These are phyloP conservation scores for Atta colombica DNA, from an alignment of 1,140 invertebrate genomes.

Conservation along the genomic window DNA sequence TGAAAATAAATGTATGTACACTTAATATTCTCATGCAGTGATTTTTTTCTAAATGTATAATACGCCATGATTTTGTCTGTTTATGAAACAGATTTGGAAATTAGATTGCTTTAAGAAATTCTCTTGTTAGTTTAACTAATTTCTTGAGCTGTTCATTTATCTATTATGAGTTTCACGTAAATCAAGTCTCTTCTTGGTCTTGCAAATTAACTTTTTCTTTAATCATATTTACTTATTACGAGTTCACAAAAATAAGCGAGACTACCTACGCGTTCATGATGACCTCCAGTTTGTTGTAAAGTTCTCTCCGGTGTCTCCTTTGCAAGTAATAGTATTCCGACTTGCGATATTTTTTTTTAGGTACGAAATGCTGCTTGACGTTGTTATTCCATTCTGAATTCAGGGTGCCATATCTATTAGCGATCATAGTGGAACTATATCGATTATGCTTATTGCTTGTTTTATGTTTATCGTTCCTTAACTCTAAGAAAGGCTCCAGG, in stretches of 20 bases:
- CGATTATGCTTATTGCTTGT: slow-evolving; percentile 66
- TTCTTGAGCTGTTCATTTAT: neutral
- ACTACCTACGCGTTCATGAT: slow-evolving; percentile 90
- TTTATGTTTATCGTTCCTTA: slow-evolving; percentile 80
- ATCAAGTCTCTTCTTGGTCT: too few relatives aligned
- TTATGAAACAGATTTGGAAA: neutral
- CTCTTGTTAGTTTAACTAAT: neutral
- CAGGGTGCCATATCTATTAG: slow-evolving; percentile 56
- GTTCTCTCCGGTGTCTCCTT: slow-evolving; percentile 87
- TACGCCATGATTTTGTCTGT: neutral
- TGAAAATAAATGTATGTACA: too few relatives aligned
- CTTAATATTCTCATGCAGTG: neutral
- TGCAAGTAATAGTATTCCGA: slow-evolving; percentile 84
- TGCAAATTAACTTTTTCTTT: too few relatives aligned
- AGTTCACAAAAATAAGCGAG: neutral
- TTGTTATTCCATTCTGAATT: slow-evolving; percentile 70
- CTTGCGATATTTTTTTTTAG: slow-evolving; percentile 78
- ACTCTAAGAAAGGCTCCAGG: slow-evolving; percentile 83
- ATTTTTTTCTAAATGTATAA: neutral
- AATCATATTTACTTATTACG: neutral
- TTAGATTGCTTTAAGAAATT: neutral
- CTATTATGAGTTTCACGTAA: neutral
- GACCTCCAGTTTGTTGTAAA: slow-evolving; percentile 90
- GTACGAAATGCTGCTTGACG: slow-evolving; percentile 72
- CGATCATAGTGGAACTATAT: slow-evolving; percentile 77